Percentiles rank a stretch among this genome's conserved stretches.
These are phyloP conservation scores for Lacerta agilis DNA, from an alignment of 2,797 vertebrate species.

Conservation along the genomic window DNA sequence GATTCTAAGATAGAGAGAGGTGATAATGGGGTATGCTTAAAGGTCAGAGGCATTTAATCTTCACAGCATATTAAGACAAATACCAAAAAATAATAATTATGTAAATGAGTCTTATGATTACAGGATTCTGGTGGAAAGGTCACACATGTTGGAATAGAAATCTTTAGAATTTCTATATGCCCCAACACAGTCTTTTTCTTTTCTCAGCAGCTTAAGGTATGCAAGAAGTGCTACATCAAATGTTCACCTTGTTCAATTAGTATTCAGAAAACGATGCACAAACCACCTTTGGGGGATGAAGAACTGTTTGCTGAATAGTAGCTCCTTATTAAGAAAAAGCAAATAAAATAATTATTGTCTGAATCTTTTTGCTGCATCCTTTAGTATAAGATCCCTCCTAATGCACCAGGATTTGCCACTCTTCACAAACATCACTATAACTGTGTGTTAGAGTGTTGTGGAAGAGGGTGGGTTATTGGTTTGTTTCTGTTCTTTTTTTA, in stretches of 20 bases:
- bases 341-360: not conserved
- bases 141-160: not conserved
- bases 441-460: too few relatives aligned
- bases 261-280: not conserved
- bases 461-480: too few relatives aligned
- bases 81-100: not conserved
- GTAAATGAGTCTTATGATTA: constrained; percentile 14
- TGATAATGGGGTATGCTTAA: not conserved
- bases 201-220: not conserved
- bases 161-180: not conserved
- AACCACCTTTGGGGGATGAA: not conserved
- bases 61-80: not conserved
- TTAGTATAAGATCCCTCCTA: not conserved
- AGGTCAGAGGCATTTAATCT: constrained; percentile 13
- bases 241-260: not conserved
- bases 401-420: not conserved
- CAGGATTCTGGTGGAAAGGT: not conserved
- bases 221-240: not conserved
- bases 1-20: not conserved
- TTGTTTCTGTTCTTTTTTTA: too few relatives aligned
- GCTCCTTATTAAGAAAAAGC: not conserved
- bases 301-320: not conserved
- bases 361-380: not conserved
- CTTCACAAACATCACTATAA: not conserved
- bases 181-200: not conserved